These are phyloP conservation scores for Caerostris extrusa DNA, from an alignment of 1,140 invertebrate genomes.

Conservation along the genomic window DNA sequence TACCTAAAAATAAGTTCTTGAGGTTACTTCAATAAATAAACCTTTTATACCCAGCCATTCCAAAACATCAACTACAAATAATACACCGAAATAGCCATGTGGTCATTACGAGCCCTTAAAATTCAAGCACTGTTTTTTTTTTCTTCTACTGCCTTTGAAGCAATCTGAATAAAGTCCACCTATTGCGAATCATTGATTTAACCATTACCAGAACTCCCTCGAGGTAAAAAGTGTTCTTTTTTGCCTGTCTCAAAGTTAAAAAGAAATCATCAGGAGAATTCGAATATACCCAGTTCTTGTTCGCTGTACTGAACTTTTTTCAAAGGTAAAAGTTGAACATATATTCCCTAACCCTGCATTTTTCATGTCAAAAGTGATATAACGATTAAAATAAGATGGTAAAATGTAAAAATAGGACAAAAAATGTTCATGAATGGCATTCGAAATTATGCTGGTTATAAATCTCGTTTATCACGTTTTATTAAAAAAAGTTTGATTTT, in stretches of 20 bases:
- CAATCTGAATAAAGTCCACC: constrained; percentile 26
- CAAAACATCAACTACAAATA: background rate
- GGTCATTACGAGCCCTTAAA: constrained; percentile 9
- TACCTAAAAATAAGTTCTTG: background rate
- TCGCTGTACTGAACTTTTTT: background rate
- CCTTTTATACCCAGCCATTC: background rate
- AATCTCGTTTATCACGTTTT: too few relatives aligned
- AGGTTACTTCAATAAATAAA: background rate
- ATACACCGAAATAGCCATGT: constrained; percentile 4
- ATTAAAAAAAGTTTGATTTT: too few relatives aligned
- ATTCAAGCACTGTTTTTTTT: background rate
- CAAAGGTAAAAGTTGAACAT: background rate
- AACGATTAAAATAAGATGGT: too few relatives aligned
- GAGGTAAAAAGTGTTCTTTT: constrained; percentile 14
- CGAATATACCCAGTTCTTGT: background rate
- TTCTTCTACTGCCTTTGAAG: background rate
- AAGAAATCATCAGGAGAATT: constrained; percentile 2
- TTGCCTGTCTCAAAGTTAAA: background rate
- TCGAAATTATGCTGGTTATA: too few relatives aligned
- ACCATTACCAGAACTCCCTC: background rate
- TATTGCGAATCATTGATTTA: constrained; percentile 36
- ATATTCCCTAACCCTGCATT: background rate
- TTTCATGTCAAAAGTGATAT: background rate
- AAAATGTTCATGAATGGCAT: too few relatives aligned
- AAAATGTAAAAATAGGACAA: too few relatives aligned